Percentiles rank a stretch among this genome's conserved stretches.
phyloP scores from a whole-genome alignment of 2,797 vertebrate genomes.

The Craterocephalus amniculus region DNA sequence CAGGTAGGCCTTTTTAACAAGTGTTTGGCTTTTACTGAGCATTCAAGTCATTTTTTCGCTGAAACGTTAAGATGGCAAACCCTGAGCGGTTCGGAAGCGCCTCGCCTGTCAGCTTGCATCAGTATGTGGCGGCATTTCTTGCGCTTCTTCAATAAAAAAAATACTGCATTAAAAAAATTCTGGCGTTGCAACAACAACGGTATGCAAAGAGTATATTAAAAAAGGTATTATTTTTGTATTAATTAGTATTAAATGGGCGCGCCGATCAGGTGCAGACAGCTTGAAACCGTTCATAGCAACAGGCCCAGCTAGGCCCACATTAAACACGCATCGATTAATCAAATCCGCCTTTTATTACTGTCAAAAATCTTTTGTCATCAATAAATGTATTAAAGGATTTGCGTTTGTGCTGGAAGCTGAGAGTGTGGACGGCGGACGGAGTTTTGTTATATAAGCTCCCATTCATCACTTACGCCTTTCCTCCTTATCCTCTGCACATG shows the following conservation, averaged over 20 bases:
- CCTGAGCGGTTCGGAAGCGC: conserved; percentile 32
- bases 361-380: conserved; percentile 5
- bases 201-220: neutral
- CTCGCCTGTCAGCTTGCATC: conserved; percentile 1
- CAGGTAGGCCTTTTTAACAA: conserved; percentile 58
- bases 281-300: conserved; percentile 36
- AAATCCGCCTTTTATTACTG: neutral
- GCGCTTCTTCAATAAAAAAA: neutral
- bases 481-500: conserved; percentile 59
- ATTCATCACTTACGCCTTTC: conserved; percentile 70
- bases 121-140: conserved; percentile 24
- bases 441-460: conserved; percentile 77
- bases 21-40: neutral
- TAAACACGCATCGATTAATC: neutral
- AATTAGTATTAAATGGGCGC: conserved; percentile 3
- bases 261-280: conserved; percentile 55
- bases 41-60: conserved; percentile 2
- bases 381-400: conserved; percentile 55
- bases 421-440: conserved; percentile 75
- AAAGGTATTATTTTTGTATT: neutral
- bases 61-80: conserved; percentile 6
- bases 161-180: too few relatives aligned
- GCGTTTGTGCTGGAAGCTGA: conserved; percentile 33
- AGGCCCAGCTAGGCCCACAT: conserved; percentile 39
- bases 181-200: too few relatives aligned